phyloP scores from a whole-genome alignment of 2,888 invertebrate genomes.

The Matsumyia berberina region DNA sequence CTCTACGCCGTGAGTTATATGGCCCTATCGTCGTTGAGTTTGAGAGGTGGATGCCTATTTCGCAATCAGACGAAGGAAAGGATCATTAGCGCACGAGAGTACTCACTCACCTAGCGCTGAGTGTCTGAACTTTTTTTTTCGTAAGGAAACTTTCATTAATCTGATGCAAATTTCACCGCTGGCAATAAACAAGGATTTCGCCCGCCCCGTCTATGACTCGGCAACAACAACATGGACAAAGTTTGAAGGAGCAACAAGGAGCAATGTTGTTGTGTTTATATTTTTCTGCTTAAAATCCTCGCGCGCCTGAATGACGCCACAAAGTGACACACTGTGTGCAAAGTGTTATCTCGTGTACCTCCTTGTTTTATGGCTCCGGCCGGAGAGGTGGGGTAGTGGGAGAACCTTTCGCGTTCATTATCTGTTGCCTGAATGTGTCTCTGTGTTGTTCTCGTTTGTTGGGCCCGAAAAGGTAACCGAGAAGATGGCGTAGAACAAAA shows the following conservation, averaged over 20 bases:
- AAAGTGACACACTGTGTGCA: slow-evolving; percentile 46
- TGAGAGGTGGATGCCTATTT: not conserved
- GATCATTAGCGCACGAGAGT: not conserved
- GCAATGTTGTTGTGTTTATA: not conserved
- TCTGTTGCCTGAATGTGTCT: slow-evolving; percentile 42
- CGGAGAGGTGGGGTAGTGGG: slow-evolving; percentile 8
- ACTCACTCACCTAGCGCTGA: not conserved
- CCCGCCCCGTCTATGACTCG: not conserved
- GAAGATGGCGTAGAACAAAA: not conserved
- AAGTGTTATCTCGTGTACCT: slow-evolving; percentile 68
- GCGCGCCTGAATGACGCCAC: slow-evolving; percentile 46
- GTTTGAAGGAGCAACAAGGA: slow-evolving; percentile 2
- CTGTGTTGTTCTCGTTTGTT: slow-evolving; percentile 27
- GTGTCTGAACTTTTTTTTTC: not conserved
- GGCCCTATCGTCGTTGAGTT: no score
- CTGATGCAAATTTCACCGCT: slow-evolving; percentile 27
- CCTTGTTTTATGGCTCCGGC: slow-evolving; percentile 46
- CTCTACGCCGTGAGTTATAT: not conserved
- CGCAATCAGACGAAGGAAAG: slow-evolving; percentile 28
- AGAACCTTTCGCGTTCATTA: slow-evolving; percentile 42
- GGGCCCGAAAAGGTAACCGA: slow-evolving; percentile 4
- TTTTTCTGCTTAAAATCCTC: slow-evolving; percentile 38
- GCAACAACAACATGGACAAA: slow-evolving; percentile 1
- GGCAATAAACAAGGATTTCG: slow-evolving; percentile 36
- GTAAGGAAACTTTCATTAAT: slow-evolving; percentile 8